Percentiles rank a stretch among this genome's conserved stretches.
Evolutionary conservation across 2,888 invertebrate species (phyloP).

Genomic region (Dilophus febrilis): DNA sequence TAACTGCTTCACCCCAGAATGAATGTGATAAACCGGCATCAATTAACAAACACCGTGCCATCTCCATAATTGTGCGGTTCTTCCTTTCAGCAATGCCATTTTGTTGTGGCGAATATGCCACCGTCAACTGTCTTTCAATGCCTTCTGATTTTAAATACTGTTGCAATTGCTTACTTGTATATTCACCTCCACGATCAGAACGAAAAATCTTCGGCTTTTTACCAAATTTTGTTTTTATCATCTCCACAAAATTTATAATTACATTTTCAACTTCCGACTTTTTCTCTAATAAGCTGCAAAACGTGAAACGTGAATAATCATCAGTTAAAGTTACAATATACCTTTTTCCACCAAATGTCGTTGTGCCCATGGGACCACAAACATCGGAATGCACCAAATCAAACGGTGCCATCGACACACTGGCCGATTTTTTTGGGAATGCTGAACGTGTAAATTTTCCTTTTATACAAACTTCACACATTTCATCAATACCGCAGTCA

Average conservation of each 20-base stretch:
- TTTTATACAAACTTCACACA: too few species aligned
- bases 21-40: too few species aligned
- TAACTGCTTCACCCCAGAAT: too few species aligned
- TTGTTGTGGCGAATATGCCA: constrained; percentile 13
- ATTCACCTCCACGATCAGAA: too few species aligned
- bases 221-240: constrained; percentile 9
- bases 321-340: too few species aligned
- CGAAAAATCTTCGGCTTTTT: constrained; percentile 10
- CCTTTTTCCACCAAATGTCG: too few species aligned
- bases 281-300: constrained; percentile 12
- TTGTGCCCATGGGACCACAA: constrained; percentile 18
- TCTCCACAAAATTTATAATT: constrained; percentile 10
- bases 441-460: too few species aligned
- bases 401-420: constrained; percentile 6
- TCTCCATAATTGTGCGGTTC: too few species aligned
- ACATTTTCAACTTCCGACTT: constrained; percentile 13
- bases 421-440: constrained; percentile 14
- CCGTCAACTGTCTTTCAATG: constrained; percentile 11
- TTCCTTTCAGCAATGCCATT: too few species aligned
- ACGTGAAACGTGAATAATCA: constrained; percentile 17
- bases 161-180: constrained; percentile 9
- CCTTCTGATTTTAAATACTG: constrained; percentile 13
- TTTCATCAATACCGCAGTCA: background rate
- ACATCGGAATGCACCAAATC: constrained; percentile 17
- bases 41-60: too few species aligned